Evolutionary conservation across 2,113 vertebrate genomes (phyloP), one percentile per base, ranked within the genome.

Genomic region (Tachysurus fulvidraco): DNA sequence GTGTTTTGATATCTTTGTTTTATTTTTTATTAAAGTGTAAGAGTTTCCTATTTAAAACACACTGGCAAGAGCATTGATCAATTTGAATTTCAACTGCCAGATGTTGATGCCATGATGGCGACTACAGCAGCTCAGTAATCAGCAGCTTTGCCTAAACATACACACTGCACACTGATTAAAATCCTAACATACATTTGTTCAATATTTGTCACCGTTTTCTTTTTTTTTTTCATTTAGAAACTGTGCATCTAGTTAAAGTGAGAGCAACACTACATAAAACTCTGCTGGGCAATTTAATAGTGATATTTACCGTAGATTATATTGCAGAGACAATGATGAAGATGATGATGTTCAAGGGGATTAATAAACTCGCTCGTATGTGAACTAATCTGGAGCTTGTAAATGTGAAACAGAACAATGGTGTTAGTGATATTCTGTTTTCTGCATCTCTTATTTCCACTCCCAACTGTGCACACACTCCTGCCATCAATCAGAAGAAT

Each of bases 51-150:
- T n/a, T 55, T 79, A 21, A 55, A 30, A 55, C 14, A 54, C 52
- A 10, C 17, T 12, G 2, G 19, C 78, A 21, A 21, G 50, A 79
- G 28, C 50, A 17, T 55, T 36, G 55, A 59, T 41, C 2, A 55
- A 81, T 60, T 60, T 81, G 78, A 81, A 81, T 81, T 60, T 81
- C 78, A 81, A 60, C 55, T 11, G 52, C 55, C 78, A 44, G 78
- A 60, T 60, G 30, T 44, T 14, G 55, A 59, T 21, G 78, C 55
- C 19, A 23, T 57, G 13, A 80, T 13, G 30, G 55, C 74, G 9
- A 9, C 10, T 16, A 59, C 28, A 59, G 55, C 30, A 80, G 78
- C 30, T 59, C 55, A 36, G 17, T 80, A 60, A 81, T 81, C 78
- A 60, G 55, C 55, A 23, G 55, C 55, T 41, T 81, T 59, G 78